Conservation (phyloP, 2,888 invertebrate species). For the Petrolisthes manimaculis region DNA sequence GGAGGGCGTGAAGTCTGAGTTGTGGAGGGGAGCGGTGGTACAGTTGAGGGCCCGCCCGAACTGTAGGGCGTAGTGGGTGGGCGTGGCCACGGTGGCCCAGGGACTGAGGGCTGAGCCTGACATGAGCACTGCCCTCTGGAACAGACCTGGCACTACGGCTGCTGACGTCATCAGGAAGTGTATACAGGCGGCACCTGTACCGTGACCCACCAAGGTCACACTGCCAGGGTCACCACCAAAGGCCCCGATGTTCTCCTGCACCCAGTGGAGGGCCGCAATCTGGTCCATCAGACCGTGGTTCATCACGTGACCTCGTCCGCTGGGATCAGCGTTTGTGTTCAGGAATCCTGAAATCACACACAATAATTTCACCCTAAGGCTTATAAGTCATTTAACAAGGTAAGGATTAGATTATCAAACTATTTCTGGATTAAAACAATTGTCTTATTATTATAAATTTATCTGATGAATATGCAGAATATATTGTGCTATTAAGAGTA, state of each 20-base stretch:
- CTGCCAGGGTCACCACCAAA: constrained; percentile 66
- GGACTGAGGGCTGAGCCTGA: constrained; percentile 90
- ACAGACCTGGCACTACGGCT: constrained; percentile 72
- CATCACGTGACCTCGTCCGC: constrained; percentile 58
- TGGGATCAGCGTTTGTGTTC: constrained; percentile 64
- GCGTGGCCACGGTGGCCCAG: constrained; percentile 86
- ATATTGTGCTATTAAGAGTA: too few species aligned
- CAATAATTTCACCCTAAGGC: too few species aligned
- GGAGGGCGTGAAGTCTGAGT: constrained; percentile 22
- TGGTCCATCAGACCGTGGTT: constrained; percentile 66
- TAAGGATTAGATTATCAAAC: too few species aligned
- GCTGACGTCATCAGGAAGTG: constrained; percentile 65
- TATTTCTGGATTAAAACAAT: too few species aligned
- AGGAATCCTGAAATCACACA: constrained; percentile 56
- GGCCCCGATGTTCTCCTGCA: constrained; percentile 62
- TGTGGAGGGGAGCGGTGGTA: constrained; percentile 61
- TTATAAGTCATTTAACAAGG: too few species aligned
- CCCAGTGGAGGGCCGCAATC: constrained; percentile 56
- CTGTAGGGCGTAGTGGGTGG: constrained; percentile 85
- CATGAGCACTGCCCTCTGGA: constrained; percentile 87
- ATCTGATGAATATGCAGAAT: too few species aligned
- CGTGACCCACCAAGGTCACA: constrained; percentile 66
- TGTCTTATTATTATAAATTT: too few species aligned
- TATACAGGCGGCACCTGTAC: constrained; percentile 66
- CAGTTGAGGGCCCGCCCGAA: constrained; percentile 89